Evolutionary conservation across 1,140 invertebrate species (phyloP), one percentile per base, ranked within the genome.

Genomic region (Saxidomus purpurata): DNA sequence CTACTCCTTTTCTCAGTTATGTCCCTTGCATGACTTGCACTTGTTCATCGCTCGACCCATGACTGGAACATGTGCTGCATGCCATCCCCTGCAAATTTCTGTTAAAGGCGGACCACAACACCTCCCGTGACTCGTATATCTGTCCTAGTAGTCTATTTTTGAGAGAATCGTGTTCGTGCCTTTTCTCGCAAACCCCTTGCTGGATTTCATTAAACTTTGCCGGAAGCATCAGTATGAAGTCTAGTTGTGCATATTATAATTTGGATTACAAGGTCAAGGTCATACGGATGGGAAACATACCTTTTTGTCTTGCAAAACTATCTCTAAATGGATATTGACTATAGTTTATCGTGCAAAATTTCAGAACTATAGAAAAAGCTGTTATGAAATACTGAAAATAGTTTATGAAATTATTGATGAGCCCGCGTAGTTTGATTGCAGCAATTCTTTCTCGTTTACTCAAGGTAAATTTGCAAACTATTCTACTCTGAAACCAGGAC

Each of bases 391-490:
- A 69, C 13, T 69, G 63, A n/a, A 69, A 69, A 9, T 69, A 69
- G 63, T 69, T 69, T 17, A 43, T 28, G 43, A 76, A 76, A 76
- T 76, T 76, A 40, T 40, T 38, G 71, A 76, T 76, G 43, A 36
- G 71, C 43, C 71, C 28, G 15, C 55, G 55, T 61, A 61, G n/a
- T n/a, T n/a, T n/a, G n/a, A n/a, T n/a, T n/a, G n/a, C n/a, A n/a
- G n/a, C n/a, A n/a, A n/a, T n/a, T n/a, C n/a, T n/a, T n/a, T n/a
- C n/a, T n/a, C n/a, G n/a, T n/a, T n/a, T n/a, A n/a, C n/a, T n/a
- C n/a, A n/a, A n/a, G n/a, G n/a, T n/a, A n/a, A n/a, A n/a, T n/a
- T n/a, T n/a, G n/a, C n/a, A n/a, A n/a, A n/a, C n/a, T n/a, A n/a
- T n/a, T n/a, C n/a, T n/a, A n/a, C n/a, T n/a, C n/a, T n/a, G n/a